A percentile compares a stretch with the other conserved stretches of the same genome.
Evolutionary conservation across 2,888 invertebrate genomes (phyloP).

Genomic region (Argynnis bischoffii): DNA sequence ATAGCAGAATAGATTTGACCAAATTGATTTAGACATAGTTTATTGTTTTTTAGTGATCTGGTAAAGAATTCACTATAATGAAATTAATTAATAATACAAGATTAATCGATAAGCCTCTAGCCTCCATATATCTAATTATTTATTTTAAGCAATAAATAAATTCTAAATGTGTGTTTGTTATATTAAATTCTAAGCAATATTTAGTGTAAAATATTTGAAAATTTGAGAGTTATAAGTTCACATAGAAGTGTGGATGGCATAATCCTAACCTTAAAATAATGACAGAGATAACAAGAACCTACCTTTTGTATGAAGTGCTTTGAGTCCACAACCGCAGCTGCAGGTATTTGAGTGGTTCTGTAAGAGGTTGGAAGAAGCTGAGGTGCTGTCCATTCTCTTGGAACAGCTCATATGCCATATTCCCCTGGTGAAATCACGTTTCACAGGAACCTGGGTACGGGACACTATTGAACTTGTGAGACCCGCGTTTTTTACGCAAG

Average conservation of each 20-base stretch:
- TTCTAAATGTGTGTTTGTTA: no score
- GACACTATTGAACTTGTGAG: conserved; percentile 64
- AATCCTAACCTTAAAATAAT: conserved; percentile 50
- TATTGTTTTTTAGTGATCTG: no score
- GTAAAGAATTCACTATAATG: no score
- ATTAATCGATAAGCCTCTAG: no score
- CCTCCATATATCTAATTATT: no score
- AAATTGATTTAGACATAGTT: no score
- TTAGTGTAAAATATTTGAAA: background rate
- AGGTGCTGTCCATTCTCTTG: conserved; percentile 62
- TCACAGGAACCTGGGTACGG: conserved; percentile 70
- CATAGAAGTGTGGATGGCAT: conserved; percentile 48
- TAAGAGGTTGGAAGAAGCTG: conserved; percentile 62
- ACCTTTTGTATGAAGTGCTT: conserved; percentile 88
- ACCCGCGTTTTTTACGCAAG: conserved; percentile 63
- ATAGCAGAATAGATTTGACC: no score
- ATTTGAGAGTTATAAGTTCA: background rate
- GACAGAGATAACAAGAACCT: conserved; percentile 41
- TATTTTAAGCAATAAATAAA: no score
- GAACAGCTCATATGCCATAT: conserved; percentile 88
- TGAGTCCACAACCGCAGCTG: conserved; percentile 85
- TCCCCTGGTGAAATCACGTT: conserved; percentile 86
- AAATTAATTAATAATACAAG: no score
- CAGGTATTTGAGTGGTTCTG: conserved; percentile 84
- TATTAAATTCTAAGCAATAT: background rate